phyloP scores from a whole-genome alignment of 1,140 invertebrate species.

The Drosophila kohkoa region DNA sequence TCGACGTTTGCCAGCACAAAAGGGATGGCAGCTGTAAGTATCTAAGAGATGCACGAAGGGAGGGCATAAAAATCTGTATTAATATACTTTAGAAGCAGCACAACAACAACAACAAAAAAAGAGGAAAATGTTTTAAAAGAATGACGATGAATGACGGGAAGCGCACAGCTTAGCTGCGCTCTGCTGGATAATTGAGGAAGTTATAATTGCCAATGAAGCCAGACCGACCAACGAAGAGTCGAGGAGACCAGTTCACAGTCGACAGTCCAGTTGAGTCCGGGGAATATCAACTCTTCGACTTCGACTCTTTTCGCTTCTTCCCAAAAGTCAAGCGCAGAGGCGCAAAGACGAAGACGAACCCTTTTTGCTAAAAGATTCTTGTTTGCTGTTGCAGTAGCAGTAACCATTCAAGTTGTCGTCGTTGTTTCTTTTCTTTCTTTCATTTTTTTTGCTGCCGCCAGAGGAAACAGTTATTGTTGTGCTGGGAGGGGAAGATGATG shows the following conservation, averaged over 20 bases:
- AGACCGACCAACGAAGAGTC: slow-evolving; percentile 12
- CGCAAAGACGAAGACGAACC: slow-evolving; percentile 52
- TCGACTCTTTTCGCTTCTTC: slow-evolving; percentile 8
- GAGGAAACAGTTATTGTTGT: slow-evolving; percentile 77
- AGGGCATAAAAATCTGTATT: slow-evolving; percentile 58
- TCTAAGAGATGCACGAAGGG: not conserved
- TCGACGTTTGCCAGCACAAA: slow-evolving; percentile 5
- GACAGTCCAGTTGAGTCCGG: not conserved
- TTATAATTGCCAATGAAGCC: slow-evolving; percentile 84
- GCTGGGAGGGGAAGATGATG: not conserved
- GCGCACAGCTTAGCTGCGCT: slow-evolving; percentile 78
- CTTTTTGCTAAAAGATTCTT: slow-evolving; percentile 64
- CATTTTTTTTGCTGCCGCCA: slow-evolving; percentile 16
- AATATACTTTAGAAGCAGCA: slow-evolving; percentile 53
- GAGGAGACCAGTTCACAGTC: not conserved
- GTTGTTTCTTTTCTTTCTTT: slow-evolving; percentile 11
- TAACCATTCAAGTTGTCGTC: slow-evolving; percentile 50
- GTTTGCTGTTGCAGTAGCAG: slow-evolving; percentile 26
- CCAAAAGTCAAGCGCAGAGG: slow-evolving; percentile 57
- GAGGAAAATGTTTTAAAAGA: slow-evolving; percentile 76
- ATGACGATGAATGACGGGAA: slow-evolving; percentile 84
- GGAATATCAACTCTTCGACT: not conserved
- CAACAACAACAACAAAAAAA: slow-evolving; percentile 39
- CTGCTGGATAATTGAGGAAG: slow-evolving; percentile 84
- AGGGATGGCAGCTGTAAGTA: not conserved